These are phyloP conservation scores for Ceratothoa steindachneri DNA, from an alignment of 2,888 invertebrate genomes.

Conservation along the genomic window DNA sequence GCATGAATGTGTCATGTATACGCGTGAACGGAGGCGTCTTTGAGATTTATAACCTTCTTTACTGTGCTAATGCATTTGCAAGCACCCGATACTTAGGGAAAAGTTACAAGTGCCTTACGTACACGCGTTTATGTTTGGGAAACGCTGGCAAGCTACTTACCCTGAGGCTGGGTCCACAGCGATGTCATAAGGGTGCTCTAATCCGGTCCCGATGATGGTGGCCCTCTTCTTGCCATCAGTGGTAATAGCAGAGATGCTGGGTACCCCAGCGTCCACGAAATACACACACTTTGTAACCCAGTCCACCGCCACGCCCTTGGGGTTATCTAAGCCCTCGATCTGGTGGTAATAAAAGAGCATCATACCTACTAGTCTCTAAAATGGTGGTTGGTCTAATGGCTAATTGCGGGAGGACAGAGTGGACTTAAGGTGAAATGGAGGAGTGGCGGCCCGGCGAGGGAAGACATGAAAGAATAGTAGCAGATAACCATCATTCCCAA, in stretches of 20 bases:
- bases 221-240: conserved; percentile 60
- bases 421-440: too few relatives aligned
- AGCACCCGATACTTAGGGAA: too few relatives aligned
- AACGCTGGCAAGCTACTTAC: too few relatives aligned
- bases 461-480: too few relatives aligned
- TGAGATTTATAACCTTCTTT: too few relatives aligned
- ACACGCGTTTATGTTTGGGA: too few relatives aligned
- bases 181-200: conserved; percentile 68
- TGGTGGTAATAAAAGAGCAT: conserved; percentile 14
- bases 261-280: conserved; percentile 61
- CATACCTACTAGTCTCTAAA: too few relatives aligned
- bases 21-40: too few relatives aligned
- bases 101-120: too few relatives aligned
- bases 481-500: too few relatives aligned
- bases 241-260: conserved; percentile 57
- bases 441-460: not conserved
- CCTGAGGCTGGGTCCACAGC: conserved; percentile 64
- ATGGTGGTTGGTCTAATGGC: not conserved
- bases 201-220: conserved; percentile 57
- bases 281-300: conserved; percentile 67
- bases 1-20: too few relatives aligned
- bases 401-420: not conserved
- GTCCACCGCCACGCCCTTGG: conserved; percentile 72
- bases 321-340: conserved; percentile 59
- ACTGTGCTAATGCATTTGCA: too few relatives aligned